Conservation (phyloP, 2,888 invertebrate genomes). For the Melieria crassipennis region DNA sequence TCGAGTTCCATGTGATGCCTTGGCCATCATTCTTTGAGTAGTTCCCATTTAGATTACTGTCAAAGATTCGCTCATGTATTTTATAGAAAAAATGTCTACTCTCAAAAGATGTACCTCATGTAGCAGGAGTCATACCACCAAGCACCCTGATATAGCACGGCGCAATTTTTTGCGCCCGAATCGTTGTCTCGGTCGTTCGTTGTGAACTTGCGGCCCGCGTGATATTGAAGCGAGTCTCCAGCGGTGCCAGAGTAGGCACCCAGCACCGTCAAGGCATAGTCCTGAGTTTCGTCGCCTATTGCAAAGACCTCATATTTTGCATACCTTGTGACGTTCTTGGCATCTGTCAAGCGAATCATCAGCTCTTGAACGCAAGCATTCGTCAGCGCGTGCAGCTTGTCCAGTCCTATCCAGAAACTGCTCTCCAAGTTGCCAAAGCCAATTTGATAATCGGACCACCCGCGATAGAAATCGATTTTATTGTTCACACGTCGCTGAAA, state of each 20-base stretch:
- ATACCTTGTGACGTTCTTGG: slow-evolving; percentile 68
- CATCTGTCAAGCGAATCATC: slow-evolving; percentile 73
- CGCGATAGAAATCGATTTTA: slow-evolving; percentile 73
- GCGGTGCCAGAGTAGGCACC: slow-evolving; percentile 71
- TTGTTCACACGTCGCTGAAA: slow-evolving; percentile 74
- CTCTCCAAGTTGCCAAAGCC: slow-evolving; percentile 78
- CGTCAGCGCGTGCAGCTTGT: slow-evolving; percentile 70
- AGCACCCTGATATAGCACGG: slow-evolving; percentile 73
- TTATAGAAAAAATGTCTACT: no score
- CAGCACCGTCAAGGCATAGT: slow-evolving; percentile 74
- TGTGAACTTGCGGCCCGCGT: slow-evolving; percentile 77
- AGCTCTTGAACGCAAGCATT: slow-evolving; percentile 68
- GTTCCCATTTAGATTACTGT: slow-evolving; percentile 75
- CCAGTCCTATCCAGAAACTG: slow-evolving; percentile 78
- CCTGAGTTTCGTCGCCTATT: slow-evolving; percentile 73
- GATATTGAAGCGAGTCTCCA: slow-evolving; percentile 76
- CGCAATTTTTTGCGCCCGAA: slow-evolving; percentile 72
- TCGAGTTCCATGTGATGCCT: slow-evolving; percentile 66
- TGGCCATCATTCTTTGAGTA: slow-evolving; percentile 57
- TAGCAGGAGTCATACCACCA: slow-evolving; percentile 82
- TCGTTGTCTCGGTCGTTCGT: slow-evolving; percentile 77
- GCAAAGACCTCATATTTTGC: slow-evolving; percentile 75
- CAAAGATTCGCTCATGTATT: not conserved
- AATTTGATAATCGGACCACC: slow-evolving; percentile 74
- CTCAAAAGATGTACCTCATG: slow-evolving; percentile 66